Conservation (phyloP, 2,113 vertebrate genomes). For the Cichladusa arquata region DNA sequence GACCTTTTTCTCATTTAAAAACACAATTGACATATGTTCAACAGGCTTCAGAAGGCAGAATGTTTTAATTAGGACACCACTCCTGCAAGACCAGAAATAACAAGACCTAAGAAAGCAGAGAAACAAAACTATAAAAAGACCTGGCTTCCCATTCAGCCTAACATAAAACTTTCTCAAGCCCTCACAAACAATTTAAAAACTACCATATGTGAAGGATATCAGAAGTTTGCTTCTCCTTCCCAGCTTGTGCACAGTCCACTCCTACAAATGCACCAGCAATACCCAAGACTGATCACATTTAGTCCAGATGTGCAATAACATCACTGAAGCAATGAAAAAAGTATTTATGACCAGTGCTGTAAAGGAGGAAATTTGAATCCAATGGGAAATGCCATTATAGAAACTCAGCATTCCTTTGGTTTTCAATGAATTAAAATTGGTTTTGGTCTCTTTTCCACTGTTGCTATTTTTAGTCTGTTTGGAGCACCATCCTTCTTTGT, state of each 20-base stretch:
- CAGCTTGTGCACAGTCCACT: neutral
- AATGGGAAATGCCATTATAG: neutral
- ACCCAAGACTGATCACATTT: neutral
- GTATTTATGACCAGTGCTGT: neutral
- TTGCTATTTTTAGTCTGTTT: neutral
- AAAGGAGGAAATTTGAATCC: neutral
- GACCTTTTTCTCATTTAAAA: neutral
- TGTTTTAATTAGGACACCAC: neutral
- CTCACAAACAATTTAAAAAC: neutral
- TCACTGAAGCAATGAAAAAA: neutral
- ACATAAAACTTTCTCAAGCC: neutral
- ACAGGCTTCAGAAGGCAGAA: neutral
- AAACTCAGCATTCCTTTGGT: neutral
- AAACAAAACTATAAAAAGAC: conserved; percentile 14
- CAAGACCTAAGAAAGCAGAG: neutral
- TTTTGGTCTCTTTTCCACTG: neutral
- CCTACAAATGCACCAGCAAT: neutral
- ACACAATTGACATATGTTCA: neutral
- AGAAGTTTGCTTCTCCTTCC: neutral
- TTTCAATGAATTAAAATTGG: neutral
- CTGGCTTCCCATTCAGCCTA: neutral
- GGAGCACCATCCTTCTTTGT: neutral
- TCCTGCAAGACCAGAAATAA: conserved; percentile 28
- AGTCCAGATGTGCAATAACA: neutral
- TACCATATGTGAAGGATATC: neutral